A percentile compares a stretch with the other conserved stretches of the same genome.
phyloP scores from a whole-genome alignment of 2,888 invertebrate species.

The Pomacea canaliculata region DNA sequence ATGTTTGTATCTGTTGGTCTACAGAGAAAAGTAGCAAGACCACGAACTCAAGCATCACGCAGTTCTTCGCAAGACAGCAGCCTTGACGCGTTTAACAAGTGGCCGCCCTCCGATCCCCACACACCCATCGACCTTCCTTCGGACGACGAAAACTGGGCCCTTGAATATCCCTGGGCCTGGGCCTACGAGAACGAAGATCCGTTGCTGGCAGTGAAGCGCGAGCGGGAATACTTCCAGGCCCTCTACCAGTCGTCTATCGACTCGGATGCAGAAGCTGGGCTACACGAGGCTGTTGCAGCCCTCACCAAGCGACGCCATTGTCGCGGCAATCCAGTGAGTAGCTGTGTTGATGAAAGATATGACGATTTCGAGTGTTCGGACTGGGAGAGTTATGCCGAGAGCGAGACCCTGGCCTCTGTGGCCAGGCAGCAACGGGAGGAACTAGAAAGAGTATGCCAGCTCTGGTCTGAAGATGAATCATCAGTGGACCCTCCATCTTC shows the following conservation, averaged over 20 bases:
- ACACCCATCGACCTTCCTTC: slow-evolving; percentile 30
- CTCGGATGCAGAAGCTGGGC: slow-evolving; percentile 1
- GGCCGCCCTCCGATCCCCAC: slow-evolving; percentile 22
- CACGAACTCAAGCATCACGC: not conserved
- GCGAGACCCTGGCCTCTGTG: slow-evolving; percentile 24
- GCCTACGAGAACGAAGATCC: slow-evolving; percentile 35
- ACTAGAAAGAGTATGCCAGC: slow-evolving; percentile 9
- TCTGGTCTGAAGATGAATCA: slow-evolving; percentile 17
- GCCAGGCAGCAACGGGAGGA: slow-evolving; percentile 16
- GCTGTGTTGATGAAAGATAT: not conserved
- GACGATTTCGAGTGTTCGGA: slow-evolving; percentile 1
- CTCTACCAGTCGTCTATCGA: slow-evolving; percentile 21
- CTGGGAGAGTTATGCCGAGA: slow-evolving; percentile 18
- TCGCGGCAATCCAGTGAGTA: too few species aligned
- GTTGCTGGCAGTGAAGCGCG: slow-evolving; percentile 23
- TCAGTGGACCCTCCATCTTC: slow-evolving; percentile 2
- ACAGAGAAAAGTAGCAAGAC: too few species aligned
- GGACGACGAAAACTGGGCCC: slow-evolving; percentile 31
- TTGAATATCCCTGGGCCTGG: slow-evolving; percentile 36
- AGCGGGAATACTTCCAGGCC: slow-evolving; percentile 23
- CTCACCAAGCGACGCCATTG: not conserved
- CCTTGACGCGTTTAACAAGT: slow-evolving; percentile 25
- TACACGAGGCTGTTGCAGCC: not conserved
- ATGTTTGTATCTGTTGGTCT: too few species aligned
- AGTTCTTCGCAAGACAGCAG: slow-evolving; percentile 17